A percentile compares a stretch with the other conserved stretches of the same genome.
Conservation (phyloP, 1,140 invertebrate species). For the Bombus picipes region DNA sequence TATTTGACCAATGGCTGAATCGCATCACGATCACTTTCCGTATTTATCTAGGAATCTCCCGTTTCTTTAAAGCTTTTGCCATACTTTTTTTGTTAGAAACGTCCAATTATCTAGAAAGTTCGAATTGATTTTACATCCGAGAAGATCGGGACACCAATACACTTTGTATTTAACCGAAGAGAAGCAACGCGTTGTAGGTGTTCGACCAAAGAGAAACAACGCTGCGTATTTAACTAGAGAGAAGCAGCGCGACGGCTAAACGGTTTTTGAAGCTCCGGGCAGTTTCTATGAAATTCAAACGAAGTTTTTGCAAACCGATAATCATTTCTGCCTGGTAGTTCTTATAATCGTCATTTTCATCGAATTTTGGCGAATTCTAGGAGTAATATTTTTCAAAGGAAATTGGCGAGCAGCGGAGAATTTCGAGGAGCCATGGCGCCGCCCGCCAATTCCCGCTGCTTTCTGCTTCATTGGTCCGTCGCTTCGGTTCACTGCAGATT, state of each 20-base stretch:
- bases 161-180: background rate
- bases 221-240: background rate
- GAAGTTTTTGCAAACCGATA: background rate
- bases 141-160: accelerated
- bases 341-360: background rate
- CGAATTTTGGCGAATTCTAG: background rate
- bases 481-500: slow-evolving; percentile 55
- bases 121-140: accelerated
- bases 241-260: background rate
- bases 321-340: background rate
- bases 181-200: background rate
- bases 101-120: background rate
- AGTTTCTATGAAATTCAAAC: background rate
- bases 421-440: slow-evolving; percentile 46
- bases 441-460: slow-evolving; percentile 46
- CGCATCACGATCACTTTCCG: accelerated
- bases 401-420: slow-evolving; percentile 8
- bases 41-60: background rate
- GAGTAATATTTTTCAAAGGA: slow-evolving; percentile 16
- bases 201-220: background rate
- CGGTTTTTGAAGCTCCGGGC: background rate
- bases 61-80: background rate
- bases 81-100: no score
- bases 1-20: accelerated
- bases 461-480: slow-evolving; percentile 66